Conservation (phyloP, 2,888 invertebrate species). For the Pomacea canaliculata region DNA sequence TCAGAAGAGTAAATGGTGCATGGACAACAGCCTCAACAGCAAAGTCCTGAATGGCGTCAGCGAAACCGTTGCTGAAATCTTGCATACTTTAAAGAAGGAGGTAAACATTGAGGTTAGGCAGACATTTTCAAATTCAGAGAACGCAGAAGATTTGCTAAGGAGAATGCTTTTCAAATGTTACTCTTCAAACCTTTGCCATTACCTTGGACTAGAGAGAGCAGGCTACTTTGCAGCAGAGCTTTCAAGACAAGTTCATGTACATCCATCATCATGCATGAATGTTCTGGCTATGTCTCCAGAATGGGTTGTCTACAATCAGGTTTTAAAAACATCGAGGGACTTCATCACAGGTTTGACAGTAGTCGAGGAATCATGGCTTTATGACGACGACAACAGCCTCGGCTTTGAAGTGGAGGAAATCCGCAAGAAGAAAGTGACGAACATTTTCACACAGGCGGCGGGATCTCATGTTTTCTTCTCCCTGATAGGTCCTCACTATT, state of each 20-base stretch:
- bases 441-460: constrained; percentile 38
- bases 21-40: constrained; percentile 64
- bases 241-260: constrained; percentile 47
- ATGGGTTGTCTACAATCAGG: constrained; percentile 56
- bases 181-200: constrained; percentile 50
- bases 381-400: constrained; percentile 32
- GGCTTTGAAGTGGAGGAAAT: constrained; percentile 37
- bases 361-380: constrained; percentile 47
- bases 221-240: constrained; percentile 51
- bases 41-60: constrained; percentile 31
- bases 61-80: constrained; percentile 45
- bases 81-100: constrained; percentile 46
- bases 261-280: constrained; percentile 58
- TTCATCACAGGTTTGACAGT: constrained; percentile 57
- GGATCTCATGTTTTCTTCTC: constrained; percentile 43
- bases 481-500: constrained; percentile 49
- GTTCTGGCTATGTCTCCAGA: constrained; percentile 46
- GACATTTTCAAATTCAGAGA: constrained; percentile 34
- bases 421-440: constrained; percentile 36
- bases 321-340: constrained; percentile 52
- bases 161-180: constrained; percentile 51
- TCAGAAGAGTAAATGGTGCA: constrained; percentile 59
- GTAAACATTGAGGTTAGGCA: constrained; percentile 33
- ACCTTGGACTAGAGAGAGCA: constrained; percentile 45
- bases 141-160: constrained; percentile 36